Conservation (phyloP, 2,113 vertebrate species). For the Ranitomeya variabilis region DNA sequence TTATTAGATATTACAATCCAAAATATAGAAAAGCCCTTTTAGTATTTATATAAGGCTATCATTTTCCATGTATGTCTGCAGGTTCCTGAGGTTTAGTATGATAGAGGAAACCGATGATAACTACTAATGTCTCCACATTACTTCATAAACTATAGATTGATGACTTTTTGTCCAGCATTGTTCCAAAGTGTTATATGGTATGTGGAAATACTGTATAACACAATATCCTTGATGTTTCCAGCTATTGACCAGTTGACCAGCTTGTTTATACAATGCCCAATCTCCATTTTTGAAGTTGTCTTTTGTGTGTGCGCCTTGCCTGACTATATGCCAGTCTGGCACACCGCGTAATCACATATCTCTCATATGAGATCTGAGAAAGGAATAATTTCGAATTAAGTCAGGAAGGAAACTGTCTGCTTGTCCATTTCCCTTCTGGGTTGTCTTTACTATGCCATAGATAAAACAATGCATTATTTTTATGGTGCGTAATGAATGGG, state of each 20-base stretch:
- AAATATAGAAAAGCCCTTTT: too few relatives aligned
- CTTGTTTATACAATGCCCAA: slow-evolving; percentile 40
- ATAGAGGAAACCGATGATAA: neutral
- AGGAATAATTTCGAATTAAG: slow-evolving; percentile 65
- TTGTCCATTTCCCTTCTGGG: slow-evolving; percentile 84
- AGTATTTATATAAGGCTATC: too few relatives aligned
- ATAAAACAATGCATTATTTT: slow-evolving; percentile 82
- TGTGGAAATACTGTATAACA: slow-evolving; percentile 15
- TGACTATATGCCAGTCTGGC: slow-evolving; percentile 58
- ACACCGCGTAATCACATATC: slow-evolving; percentile 60
- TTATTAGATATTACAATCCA: too few relatives aligned
- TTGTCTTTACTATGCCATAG: slow-evolving; percentile 67
- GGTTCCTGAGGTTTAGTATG: neutral
- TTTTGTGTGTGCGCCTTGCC: slow-evolving; percentile 18
- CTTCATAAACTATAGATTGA: slow-evolving; percentile 5
- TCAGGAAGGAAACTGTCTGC: slow-evolving; percentile 93
- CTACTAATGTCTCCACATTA: neutral
- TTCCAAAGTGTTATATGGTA: slow-evolving; percentile 25
- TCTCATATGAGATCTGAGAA: slow-evolving; percentile 38
- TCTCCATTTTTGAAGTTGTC: slow-evolving; percentile 33
- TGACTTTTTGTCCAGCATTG: slow-evolving; percentile 39
- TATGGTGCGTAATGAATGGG: slow-evolving; percentile 67
- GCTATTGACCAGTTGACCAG: neutral
- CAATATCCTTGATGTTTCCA: neutral
- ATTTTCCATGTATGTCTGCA: too few relatives aligned